These are phyloP conservation scores for Riparia riparia DNA, from an alignment of 2,113 vertebrate species.

Conservation along the genomic window DNA sequence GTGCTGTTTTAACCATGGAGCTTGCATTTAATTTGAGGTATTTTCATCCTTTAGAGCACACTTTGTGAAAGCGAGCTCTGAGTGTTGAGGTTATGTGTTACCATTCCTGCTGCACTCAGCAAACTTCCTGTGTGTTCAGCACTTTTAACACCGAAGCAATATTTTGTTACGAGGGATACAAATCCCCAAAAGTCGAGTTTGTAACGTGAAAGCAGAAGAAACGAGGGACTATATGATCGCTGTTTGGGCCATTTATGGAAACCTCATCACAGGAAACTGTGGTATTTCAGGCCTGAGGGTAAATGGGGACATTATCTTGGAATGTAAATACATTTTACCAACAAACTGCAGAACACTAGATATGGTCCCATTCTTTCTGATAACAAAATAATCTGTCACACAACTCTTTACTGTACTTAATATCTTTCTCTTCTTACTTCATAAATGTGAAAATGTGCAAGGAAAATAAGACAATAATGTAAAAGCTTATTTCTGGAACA, in stretches of 20 bases:
- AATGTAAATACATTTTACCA: conserved; percentile 32
- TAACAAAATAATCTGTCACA: background rate
- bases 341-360: background rate
- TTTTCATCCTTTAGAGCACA: background rate
- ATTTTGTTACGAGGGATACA: conserved; percentile 46
- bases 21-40: background rate
- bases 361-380: background rate
- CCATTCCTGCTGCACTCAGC: conserved; percentile 18
- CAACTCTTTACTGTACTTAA: background rate
- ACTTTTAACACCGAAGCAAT: conserved; percentile 12
- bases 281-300: background rate
- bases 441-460: background rate
- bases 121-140: conserved; percentile 44
- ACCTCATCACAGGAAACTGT: background rate
- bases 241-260: background rate
- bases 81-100: background rate
- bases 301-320: background rate
- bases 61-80: background rate
- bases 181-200: background rate
- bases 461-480: background rate
- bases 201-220: conserved; percentile 17
- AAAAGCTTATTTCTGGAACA: background rate
- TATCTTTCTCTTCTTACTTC: background rate
- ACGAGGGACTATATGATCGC: background rate
- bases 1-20: background rate